Percentiles rank a stretch among this genome's conserved stretches.
Conservation (phyloP, 2,797 vertebrate species). For the Argya squamiceps region DNA sequence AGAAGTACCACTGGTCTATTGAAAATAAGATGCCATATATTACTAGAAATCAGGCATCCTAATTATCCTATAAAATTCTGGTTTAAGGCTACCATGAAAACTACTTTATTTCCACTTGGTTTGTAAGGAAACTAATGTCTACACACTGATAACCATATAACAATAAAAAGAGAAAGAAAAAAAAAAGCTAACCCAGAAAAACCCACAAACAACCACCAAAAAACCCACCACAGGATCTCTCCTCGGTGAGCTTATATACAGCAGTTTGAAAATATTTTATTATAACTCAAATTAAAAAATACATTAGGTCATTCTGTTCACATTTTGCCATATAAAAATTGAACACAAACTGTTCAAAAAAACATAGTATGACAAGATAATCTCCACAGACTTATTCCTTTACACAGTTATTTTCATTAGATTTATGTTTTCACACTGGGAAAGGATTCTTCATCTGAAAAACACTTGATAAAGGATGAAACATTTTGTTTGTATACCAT, state of each 20-base stretch:
- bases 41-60: constrained; percentile 16
- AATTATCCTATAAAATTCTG: constrained; percentile 49
- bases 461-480: constrained; percentile 36
- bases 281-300: constrained; percentile 58
- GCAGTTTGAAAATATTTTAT: constrained; percentile 49
- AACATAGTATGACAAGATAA: background rate
- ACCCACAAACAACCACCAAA: background rate
- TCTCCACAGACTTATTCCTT: background rate
- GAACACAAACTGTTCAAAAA: background rate
- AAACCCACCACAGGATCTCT: background rate
- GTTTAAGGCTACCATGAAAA: constrained; percentile 59
- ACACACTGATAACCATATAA: background rate
- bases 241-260: background rate
- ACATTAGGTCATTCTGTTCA: constrained; percentile 30
- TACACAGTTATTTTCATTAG: background rate
- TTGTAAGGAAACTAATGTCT: constrained; percentile 30
- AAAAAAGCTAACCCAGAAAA: background rate
- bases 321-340: constrained; percentile 48
- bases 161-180: background rate
- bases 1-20: background rate
- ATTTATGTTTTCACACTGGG: constrained; percentile 4
- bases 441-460: constrained; percentile 31
- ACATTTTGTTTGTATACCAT: constrained; percentile 40
- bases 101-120: constrained; percentile 39
- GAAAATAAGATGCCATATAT: background rate